A percentile compares a stretch with the other conserved stretches of the same genome.
phyloP scores from a whole-genome alignment of 1,140 invertebrate species.

The Nephila pilipes region DNA sequence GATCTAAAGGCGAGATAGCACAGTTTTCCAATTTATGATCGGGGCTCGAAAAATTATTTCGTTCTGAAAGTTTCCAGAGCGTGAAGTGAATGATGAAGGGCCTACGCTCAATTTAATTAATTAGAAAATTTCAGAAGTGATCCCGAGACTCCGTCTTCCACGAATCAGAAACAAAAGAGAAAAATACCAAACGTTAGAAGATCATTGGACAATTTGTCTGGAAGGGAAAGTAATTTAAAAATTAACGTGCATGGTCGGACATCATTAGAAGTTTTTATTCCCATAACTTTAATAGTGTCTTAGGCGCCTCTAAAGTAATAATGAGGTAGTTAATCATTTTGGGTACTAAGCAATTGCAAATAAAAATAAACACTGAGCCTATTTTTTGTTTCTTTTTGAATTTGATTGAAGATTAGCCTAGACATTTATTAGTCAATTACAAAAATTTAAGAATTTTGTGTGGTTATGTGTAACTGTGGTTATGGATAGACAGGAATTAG shows the following conservation, averaged over 20 bases:
- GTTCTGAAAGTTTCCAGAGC: conserved; percentile 21
- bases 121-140: conserved; percentile 50
- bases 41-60: conserved; percentile 15
- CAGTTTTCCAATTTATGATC: conserved; percentile 5
- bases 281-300: conserved; percentile 35
- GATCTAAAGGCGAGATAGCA: neutral
- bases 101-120: conserved; percentile 55
- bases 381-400: neutral
- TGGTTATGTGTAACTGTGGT: no score
- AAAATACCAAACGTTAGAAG: conserved; percentile 28
- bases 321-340: conserved; percentile 50
- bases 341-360: conserved; percentile 8
- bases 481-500: no score
- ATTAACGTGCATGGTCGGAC: conserved; percentile 42
- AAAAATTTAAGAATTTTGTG: neutral
- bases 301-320: conserved; percentile 43
- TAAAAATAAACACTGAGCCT: neutral
- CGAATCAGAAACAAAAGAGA: neutral
- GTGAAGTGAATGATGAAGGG: conserved; percentile 28
- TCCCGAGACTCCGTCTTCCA: neutral
- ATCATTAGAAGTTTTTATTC: conserved; percentile 54
- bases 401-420: neutral
- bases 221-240: conserved; percentile 8
- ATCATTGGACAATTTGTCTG: neutral
- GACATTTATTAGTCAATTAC: neutral